Conservation (phyloP, 2,888 invertebrate species). For the Anthophora plumipes region DNA sequence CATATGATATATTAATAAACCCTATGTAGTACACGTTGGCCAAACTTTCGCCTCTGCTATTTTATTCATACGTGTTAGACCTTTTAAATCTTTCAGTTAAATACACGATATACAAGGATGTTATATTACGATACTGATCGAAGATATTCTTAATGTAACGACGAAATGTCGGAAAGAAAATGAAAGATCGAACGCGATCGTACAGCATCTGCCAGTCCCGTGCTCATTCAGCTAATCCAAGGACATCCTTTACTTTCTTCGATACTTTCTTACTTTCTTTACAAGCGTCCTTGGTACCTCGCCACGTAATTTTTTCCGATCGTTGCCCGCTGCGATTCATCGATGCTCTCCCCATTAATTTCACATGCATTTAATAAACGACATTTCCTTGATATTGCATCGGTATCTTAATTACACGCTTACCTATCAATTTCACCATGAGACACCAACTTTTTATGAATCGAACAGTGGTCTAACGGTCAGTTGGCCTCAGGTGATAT, state of each 20-base stretch:
- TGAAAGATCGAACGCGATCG: constrained; percentile 4
- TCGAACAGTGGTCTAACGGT: constrained; percentile 23
- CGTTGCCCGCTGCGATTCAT: constrained; percentile 6
- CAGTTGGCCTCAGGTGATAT: constrained; percentile 26
- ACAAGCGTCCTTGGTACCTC: constrained; percentile 34
- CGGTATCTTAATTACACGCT: too few relatives aligned
- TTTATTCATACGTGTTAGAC: background rate
- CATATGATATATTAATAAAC: constrained; percentile 46
- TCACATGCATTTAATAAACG: background rate
- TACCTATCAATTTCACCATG: background rate
- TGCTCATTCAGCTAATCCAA: constrained; percentile 47
- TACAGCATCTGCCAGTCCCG: constrained; percentile 36
- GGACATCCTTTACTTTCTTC: constrained; percentile 66
- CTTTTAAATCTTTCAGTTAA: too few relatives aligned
- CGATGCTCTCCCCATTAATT: background rate
- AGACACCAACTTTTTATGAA: background rate
- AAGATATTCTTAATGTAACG: background rate
- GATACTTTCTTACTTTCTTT: constrained; percentile 67
- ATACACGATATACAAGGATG: too few relatives aligned
- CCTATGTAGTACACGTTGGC: background rate
- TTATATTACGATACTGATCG: too few relatives aligned
- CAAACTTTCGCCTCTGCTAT: constrained; percentile 8
- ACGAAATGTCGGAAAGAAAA: background rate
- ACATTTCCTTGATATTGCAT: too few relatives aligned
- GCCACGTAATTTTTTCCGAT: constrained; percentile 38